phyloP scores from a whole-genome alignment of 2,888 invertebrate genomes.

The Nezara viridula region DNA sequence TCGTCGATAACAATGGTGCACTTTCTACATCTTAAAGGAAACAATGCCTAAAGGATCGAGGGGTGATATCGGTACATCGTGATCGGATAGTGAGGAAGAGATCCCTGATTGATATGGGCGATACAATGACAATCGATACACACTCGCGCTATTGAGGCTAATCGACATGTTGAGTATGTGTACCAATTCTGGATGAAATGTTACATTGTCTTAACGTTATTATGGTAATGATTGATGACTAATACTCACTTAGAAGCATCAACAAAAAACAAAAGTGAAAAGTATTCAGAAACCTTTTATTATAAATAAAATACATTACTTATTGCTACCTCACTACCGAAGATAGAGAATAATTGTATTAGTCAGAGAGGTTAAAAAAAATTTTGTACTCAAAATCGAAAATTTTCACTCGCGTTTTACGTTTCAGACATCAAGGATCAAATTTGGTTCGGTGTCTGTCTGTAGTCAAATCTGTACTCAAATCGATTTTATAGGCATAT shows the following conservation, averaged over 20 bases:
- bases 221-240: background rate
- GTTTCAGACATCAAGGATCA: too few species aligned
- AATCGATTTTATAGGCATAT: too few species aligned
- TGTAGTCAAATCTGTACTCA: too few species aligned
- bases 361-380: too few species aligned
- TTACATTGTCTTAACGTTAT: background rate
- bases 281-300: background rate
- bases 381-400: too few species aligned
- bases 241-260: background rate
- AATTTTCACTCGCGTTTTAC: too few species aligned
- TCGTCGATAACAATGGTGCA: slow-evolving; percentile 19
- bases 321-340: too few species aligned
- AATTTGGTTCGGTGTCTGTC: too few species aligned
- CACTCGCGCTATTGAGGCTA: background rate
- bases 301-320: background rate
- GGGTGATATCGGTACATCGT: background rate
- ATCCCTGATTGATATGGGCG: background rate
- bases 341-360: too few species aligned
- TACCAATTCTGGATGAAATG: background rate
- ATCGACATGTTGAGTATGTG: background rate
- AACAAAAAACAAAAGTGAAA: slow-evolving; percentile 17
- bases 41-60: background rate
- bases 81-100: slow-evolving; percentile 7
- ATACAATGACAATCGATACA: slow-evolving; percentile 6
- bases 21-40: slow-evolving; percentile 31